Evolutionary conservation across 2,888 invertebrate genomes (phyloP).

Genomic region (Xestoiulus laeticollis): DNA sequence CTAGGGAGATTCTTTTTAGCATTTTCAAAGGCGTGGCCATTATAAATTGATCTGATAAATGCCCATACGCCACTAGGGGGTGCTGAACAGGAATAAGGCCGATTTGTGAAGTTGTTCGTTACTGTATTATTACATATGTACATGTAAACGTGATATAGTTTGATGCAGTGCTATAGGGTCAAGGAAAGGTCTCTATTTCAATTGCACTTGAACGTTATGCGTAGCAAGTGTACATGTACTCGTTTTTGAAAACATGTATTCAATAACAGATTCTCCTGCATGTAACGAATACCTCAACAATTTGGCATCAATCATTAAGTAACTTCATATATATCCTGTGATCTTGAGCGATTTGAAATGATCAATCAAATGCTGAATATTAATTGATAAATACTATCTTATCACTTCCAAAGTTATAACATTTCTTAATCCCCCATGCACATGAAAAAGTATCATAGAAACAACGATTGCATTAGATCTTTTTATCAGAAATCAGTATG

Average conservation of each 20-base stretch:
- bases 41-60: too few species aligned
- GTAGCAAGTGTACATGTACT: too few species aligned
- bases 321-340: not conserved
- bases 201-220: not conserved
- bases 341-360: slow-evolving; percentile 15
- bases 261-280: not conserved
- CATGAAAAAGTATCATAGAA: not conserved
- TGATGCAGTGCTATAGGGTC: not conserved
- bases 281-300: not conserved
- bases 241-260: not conserved
- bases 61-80: too few species aligned
- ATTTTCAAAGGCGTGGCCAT: too few species aligned
- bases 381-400: not conserved
- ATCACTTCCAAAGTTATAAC: not conserved
- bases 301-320: not conserved
- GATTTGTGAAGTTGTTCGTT: not conserved
- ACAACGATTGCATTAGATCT: not conserved
- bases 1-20: too few species aligned
- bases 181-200: not conserved
- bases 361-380: not conserved
- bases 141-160: not conserved
- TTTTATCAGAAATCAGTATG: not conserved
- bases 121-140: not conserved
- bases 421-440: not conserved
- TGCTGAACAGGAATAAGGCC: too few species aligned